Conservation (phyloP, 2,113 vertebrate genomes). For the Brachyhypopomus occidentalis region DNA sequence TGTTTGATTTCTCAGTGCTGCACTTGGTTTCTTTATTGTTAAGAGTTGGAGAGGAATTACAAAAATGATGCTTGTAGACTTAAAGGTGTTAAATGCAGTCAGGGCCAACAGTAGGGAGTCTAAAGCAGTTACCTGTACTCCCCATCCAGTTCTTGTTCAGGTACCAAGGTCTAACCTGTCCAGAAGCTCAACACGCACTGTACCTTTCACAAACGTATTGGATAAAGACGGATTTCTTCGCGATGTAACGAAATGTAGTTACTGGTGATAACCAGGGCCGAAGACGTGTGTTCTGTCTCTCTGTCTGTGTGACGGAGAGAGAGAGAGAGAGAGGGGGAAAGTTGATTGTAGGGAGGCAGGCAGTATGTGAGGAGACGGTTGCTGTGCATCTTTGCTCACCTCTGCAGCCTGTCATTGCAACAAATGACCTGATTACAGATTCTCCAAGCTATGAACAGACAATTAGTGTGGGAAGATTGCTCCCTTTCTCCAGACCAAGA, state of each 20-base stretch:
- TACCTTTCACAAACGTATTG: no score
- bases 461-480: constrained; percentile 54
- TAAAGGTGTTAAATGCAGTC: no score
- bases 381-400: constrained; percentile 51
- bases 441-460: constrained; percentile 50
- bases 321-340: background rate
- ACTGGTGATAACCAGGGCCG: background rate
- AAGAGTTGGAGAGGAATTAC: background rate
- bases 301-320: constrained; percentile 17
- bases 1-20: background rate
- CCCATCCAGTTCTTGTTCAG: no score
- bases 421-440: constrained; percentile 79
- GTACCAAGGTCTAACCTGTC: background rate
- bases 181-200: background rate
- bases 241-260: background rate
- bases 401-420: constrained; percentile 75
- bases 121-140: no score
- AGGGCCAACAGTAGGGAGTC: no score
- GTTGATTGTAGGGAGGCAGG: constrained; percentile 56
- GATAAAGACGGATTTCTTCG: no score
- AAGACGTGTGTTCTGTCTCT: constrained; percentile 4
- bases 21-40: background rate
- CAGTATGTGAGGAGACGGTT: constrained; percentile 66
- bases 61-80: no score
- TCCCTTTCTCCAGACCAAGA: constrained; percentile 42